These are phyloP conservation scores for Elephantulus edwardii DNA, from an alignment of 2,113 vertebrate genomes.

Conservation along the genomic window DNA sequence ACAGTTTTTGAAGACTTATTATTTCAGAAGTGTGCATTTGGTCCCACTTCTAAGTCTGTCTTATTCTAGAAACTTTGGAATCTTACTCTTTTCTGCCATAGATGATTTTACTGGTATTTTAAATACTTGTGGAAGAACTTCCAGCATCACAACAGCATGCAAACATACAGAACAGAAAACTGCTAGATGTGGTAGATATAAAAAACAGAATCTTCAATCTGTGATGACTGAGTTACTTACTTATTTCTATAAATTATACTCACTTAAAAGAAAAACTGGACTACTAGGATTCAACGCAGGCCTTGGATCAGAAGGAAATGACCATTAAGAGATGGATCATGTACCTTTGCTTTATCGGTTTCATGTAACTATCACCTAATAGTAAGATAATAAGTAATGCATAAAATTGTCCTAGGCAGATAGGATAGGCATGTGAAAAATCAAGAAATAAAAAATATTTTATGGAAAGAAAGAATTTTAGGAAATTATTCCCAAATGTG, in stretches of 20 bases:
- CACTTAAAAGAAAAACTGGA: background rate
- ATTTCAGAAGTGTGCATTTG: too few relatives aligned
- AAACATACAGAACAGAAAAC: too few relatives aligned
- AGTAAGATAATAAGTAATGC: background rate
- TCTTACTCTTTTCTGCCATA: too few relatives aligned
- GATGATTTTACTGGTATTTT: too few relatives aligned
- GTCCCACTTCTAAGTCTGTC: too few relatives aligned
- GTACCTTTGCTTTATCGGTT: background rate
- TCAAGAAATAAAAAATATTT: conserved; percentile 60
- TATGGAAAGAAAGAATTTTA: conserved; percentile 57
- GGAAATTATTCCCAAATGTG: conserved; percentile 46
- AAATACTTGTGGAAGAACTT: too few relatives aligned
- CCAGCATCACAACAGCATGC: too few relatives aligned
- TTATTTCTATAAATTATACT: background rate
- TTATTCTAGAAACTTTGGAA: too few relatives aligned
- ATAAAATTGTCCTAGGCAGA: conserved; percentile 3
- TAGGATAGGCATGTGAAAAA: conserved; percentile 48
- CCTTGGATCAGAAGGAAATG: background rate
- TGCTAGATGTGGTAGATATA: too few relatives aligned
- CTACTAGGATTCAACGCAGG: background rate
- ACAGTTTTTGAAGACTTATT: too few relatives aligned
- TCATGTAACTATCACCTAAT: background rate
- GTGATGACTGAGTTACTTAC: background rate
- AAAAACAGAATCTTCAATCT: background rate
- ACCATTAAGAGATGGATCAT: background rate